A percentile compares a stretch with the other conserved stretches of the same genome.
Conservation (phyloP, 1,140 invertebrate species). For the Eriosoma lanigerum region DNA sequence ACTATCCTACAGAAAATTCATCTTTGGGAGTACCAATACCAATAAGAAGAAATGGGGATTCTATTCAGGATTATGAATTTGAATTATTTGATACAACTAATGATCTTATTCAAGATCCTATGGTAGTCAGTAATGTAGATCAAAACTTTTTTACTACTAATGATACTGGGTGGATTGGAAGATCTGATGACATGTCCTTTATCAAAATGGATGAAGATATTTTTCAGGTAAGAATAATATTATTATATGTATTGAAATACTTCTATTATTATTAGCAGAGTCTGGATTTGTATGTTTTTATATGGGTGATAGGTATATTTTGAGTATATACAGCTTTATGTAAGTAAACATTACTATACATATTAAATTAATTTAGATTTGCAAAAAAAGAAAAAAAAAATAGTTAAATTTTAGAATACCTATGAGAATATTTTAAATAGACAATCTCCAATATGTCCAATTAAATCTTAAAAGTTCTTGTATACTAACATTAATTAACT, state of each 20-base stretch:
- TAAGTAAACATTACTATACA: no score
- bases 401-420: no score
- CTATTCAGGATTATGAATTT: constrained; percentile 47
- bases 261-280: no score
- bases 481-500: no score
- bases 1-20: constrained; percentile 44
- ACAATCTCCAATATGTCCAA: no score
- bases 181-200: constrained; percentile 45
- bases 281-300: no score
- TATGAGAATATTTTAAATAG: no score
- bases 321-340: no score
- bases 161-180: constrained; percentile 49
- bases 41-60: constrained; percentile 46
- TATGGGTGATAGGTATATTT: no score
- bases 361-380: no score
- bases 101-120: constrained; percentile 49
- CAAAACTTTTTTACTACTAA: constrained; percentile 43
- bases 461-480: no score
- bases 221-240: constrained; percentile 32
- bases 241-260: not conserved
- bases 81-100: constrained; percentile 39
- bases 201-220: constrained; percentile 49
- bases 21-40: constrained; percentile 46
- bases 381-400: no score
- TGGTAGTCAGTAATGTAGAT: constrained; percentile 40